Percentiles rank a stretch among this genome's conserved stretches.
phyloP scores from a whole-genome alignment of 1,140 invertebrate genomes.

The Euura saliciscinereae region DNA sequence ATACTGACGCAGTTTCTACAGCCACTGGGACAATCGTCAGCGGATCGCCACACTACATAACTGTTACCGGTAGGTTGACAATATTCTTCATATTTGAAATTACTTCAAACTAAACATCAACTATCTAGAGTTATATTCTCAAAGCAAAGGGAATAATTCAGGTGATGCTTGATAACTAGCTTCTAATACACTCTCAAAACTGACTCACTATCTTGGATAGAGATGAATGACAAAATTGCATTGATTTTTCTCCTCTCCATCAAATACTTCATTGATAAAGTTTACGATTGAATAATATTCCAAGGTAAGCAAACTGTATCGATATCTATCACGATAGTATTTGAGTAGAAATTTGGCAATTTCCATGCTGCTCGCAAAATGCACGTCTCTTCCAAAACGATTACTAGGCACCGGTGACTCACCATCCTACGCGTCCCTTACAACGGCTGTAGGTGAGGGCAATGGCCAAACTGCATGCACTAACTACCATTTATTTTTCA shows the following conservation, averaged over 20 bases:
- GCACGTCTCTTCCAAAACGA: conserved; percentile 50
- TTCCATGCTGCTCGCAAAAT: conserved; percentile 47
- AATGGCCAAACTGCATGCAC: conserved; percentile 46
- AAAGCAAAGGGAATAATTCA: too few species aligned
- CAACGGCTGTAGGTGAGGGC: conserved; percentile 59
- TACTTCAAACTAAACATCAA: too few species aligned
- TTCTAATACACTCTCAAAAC: too few species aligned
- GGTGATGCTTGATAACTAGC: too few species aligned
- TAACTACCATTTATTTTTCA: conserved; percentile 25
- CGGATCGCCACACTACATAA: conserved; percentile 62
- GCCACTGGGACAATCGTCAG: conserved; percentile 54
- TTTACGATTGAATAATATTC: not conserved
- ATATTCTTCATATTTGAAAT: too few species aligned
- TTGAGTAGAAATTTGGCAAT: conserved; percentile 43
- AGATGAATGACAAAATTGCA: too few species aligned
- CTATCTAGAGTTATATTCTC: too few species aligned
- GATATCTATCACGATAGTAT: conserved; percentile 28
- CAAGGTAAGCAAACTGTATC: not conserved
- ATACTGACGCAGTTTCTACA: conserved; percentile 54
- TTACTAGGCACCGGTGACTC: conserved; percentile 57
- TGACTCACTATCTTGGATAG: too few species aligned
- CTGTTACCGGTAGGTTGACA: conserved; percentile 57
- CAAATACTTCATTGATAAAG: conserved; percentile 6
- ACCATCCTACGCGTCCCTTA: conserved; percentile 57
- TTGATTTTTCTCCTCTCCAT: too few species aligned